phyloP scores from a whole-genome alignment of 2,797 vertebrate genomes.

The Muraenolepis orangiensis region DNA sequence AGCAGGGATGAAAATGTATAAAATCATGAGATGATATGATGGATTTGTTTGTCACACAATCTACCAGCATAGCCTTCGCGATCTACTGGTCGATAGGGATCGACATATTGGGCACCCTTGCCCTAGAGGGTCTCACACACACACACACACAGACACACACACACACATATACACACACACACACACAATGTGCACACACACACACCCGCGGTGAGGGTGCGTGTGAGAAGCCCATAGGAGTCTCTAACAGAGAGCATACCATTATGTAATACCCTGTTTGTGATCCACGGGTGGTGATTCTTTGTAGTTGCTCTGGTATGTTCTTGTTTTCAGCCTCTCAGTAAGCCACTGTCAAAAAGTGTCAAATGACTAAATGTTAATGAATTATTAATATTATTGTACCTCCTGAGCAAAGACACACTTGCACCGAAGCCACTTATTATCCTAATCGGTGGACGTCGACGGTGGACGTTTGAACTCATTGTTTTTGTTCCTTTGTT shows the following conservation, averaged over 20 bases:
- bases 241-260: conserved; percentile 8
- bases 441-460: too few relatives aligned
- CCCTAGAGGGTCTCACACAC: not conserved
- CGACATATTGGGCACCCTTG: too few relatives aligned
- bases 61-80: too few relatives aligned
- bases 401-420: not conserved
- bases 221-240: conserved; percentile 14
- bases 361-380: not conserved
- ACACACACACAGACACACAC: not conserved
- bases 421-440: not conserved
- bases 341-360: not conserved
- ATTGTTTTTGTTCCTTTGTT: not conserved
- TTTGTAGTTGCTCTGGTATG: not conserved
- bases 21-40: too few relatives aligned
- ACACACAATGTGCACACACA: conserved; percentile 1
- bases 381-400: not conserved
- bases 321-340: not conserved
- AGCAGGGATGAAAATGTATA: too few relatives aligned
- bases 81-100: too few relatives aligned
- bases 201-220: not conserved
- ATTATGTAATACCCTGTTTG: too few relatives aligned
- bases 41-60: too few relatives aligned
- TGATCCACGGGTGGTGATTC: too few relatives aligned
- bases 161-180: not conserved
- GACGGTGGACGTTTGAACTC: too few relatives aligned